These are phyloP conservation scores for Apteryx owenii DNA, from an alignment of 2,113 vertebrate genomes.

Conservation along the genomic window DNA sequence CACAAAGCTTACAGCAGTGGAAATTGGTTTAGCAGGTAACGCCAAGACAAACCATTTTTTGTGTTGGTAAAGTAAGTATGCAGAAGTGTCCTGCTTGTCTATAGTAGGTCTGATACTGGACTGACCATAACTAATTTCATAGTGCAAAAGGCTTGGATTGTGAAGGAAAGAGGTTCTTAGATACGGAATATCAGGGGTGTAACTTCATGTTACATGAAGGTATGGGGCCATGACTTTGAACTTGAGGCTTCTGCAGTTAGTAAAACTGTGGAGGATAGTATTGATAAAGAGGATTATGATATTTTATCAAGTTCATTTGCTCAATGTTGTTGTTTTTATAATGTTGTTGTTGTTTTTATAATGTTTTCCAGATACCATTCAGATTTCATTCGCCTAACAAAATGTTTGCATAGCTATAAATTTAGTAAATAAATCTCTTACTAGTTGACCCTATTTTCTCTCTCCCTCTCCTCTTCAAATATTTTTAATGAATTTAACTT, in stretches of 20 bases:
- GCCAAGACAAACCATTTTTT: background rate
- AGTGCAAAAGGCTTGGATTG: background rate
- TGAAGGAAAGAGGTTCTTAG: background rate
- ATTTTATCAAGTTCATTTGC: background rate
- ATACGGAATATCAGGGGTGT: background rate
- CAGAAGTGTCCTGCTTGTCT: background rate
- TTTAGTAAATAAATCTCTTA: background rate
- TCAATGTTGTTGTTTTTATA: background rate
- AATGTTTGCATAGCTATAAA: background rate
- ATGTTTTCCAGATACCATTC: background rate
- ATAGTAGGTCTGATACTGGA: background rate
- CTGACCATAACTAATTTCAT: background rate
- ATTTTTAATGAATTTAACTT: background rate
- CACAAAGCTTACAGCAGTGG: background rate
- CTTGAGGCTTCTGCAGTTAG: background rate
- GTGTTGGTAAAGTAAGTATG: background rate
- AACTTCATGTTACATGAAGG: background rate
- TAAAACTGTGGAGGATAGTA: background rate
- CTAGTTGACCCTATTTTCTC: background rate
- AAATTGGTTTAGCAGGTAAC: background rate
- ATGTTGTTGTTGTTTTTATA: background rate
- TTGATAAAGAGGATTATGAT: conserved; percentile 8
- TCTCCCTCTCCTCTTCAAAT: background rate
- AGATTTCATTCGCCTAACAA: background rate
- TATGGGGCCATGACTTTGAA: background rate